Evolutionary conservation across 2,888 invertebrate genomes (phyloP), one percentile per base, ranked within the genome.

Genomic region (Mesorhabditis spiculigera): DNA sequence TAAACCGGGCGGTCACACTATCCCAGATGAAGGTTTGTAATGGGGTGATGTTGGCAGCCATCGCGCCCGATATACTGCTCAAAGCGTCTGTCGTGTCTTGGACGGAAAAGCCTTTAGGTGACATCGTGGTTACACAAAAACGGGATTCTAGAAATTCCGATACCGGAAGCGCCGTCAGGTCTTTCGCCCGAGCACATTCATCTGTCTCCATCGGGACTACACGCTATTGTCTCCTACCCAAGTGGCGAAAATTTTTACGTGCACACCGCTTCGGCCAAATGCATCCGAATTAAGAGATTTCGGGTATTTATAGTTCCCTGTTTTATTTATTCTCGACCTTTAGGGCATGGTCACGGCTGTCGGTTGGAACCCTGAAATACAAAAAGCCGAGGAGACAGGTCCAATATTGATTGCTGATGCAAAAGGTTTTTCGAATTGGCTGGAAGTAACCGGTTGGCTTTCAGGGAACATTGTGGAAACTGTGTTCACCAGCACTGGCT

Each of bases 321-420:
- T 6, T 71, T 43, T 5, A 43, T 5, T 64, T 10, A 68, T 28
- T 41, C 43, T 43, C n/a, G 16, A 0, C 58, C 71, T 78, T 16
- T 70, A 82, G 75, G 80, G 78, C 10, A 68, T 71, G 28, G 73
- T 85, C 5, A 82, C 81, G 4, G 81, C 85, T 0, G 78, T 85
- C 28, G 84, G 80, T 4, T 85, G 83, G 83, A 83, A 85, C 75
- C 76, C 78, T 4, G 80, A 85, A 45, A 73, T 68, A n/a, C 61
- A 70, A 44, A 81, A 78, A 45, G 80, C 81, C 5, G 68, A 71
- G 1, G 84, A 84, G 62, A 82, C 84, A 4, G 81, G 82, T 0
- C 75, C 79, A 62, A 82, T 84, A 42, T 66, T 45, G 42, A 73
- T 69, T 69, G 3, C 10, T 66, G 8, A 66, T 73, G 8, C 71